phyloP scores from a whole-genome alignment of 2,888 invertebrate genomes.

The Acleris holmiana region DNA sequence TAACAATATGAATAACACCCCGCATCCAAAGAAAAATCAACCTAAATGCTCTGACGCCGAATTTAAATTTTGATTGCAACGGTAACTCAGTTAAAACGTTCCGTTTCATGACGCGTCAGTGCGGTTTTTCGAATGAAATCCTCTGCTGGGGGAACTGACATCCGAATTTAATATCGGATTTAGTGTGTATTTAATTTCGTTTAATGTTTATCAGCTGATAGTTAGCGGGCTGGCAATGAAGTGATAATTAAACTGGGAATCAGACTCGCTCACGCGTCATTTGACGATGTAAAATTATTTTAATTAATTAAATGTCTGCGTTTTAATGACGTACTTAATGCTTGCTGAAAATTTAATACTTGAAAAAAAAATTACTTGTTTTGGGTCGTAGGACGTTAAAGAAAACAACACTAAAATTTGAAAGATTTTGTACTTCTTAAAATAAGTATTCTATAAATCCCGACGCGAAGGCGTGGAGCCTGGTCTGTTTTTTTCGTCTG shows the following conservation, averaged over 20 bases:
- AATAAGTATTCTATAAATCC: too few species aligned
- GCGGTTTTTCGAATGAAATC: conserved; percentile 80
- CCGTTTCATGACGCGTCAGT: conserved; percentile 61
- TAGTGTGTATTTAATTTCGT: conserved; percentile 50
- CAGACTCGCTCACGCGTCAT: conserved; percentile 19
- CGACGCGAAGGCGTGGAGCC: too few species aligned
- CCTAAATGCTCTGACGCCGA: conserved; percentile 39
- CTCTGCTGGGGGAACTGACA: conserved; percentile 71
- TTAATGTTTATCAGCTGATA: conserved; percentile 51
- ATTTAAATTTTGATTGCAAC: conserved; percentile 34
- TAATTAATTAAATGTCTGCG: conserved; percentile 12
- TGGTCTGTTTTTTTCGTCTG: too few species aligned
- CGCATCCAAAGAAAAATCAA: conserved; percentile 37
- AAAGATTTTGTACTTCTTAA: too few species aligned
- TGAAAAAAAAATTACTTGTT: too few species aligned
- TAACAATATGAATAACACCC: conserved; percentile 42
- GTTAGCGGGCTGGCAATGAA: conserved; percentile 38
- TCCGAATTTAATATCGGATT: conserved; percentile 71
- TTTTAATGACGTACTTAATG: too few species aligned
- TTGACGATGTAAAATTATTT: conserved; percentile 27
- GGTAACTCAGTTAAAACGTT: conserved; percentile 46
- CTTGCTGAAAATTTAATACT: too few species aligned
- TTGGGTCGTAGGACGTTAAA: too few species aligned
- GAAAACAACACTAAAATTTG: not conserved
- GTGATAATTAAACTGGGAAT: conserved; percentile 37